These are phyloP conservation scores for Trachelus tabidus DNA, from an alignment of 2,888 invertebrate genomes.

Conservation along the genomic window DNA sequence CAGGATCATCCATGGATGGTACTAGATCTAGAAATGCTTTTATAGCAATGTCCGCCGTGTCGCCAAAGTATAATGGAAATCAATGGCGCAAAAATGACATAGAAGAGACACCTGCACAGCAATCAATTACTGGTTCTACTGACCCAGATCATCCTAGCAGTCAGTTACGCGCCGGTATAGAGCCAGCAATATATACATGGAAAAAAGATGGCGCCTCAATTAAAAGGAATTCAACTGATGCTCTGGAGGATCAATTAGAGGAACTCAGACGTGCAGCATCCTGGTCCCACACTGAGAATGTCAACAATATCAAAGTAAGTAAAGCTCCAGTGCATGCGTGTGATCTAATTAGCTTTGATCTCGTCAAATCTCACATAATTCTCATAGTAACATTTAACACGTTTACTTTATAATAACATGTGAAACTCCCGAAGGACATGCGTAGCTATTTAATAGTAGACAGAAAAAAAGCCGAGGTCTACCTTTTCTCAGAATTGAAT, in stretches of 20 bases:
- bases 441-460: not conserved
- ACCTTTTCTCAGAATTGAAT: not conserved
- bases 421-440: not conserved
- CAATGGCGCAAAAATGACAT: conserved; percentile 58
- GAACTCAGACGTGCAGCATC: conserved; percentile 37
- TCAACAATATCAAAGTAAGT: not conserved
- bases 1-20: conserved; percentile 45
- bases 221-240: conserved; percentile 41
- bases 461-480: not conserved
- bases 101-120: conserved; percentile 40
- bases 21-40: conserved; percentile 50
- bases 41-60: conserved; percentile 58
- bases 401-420: not conserved
- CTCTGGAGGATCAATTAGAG: conserved; percentile 54
- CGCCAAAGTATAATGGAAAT: conserved; percentile 48
- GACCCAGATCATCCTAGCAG: conserved; percentile 45
- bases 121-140: conserved; percentile 17
- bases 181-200: conserved; percentile 44
- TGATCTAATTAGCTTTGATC: not conserved
- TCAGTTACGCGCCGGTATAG: conserved; percentile 39
- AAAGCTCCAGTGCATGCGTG: not conserved
- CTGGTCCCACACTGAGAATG: conserved; percentile 1
- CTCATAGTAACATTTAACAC: too few species aligned
- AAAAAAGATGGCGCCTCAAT: conserved; percentile 39
- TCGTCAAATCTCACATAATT: not conserved